phyloP scores from a whole-genome alignment of 2,888 invertebrate genomes.

The Tetragnatha montana region DNA sequence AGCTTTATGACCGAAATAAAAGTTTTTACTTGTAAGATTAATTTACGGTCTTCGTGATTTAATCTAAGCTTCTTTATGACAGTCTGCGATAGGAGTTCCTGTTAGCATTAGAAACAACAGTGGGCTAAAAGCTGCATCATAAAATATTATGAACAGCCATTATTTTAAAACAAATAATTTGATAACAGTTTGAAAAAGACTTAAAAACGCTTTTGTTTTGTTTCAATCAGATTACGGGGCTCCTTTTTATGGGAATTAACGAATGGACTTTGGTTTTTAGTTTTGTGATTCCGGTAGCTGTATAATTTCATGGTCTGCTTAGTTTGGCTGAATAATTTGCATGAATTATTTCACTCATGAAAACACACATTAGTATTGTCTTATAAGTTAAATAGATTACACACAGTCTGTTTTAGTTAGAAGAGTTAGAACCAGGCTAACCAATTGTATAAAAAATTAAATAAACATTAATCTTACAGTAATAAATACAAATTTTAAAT shows the following conservation, averaged over 20 bases:
- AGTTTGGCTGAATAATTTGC: too few relatives aligned
- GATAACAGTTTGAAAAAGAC: constrained; percentile 9
- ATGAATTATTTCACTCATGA: too few relatives aligned
- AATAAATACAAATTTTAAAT: too few relatives aligned
- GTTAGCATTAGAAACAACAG: not conserved
- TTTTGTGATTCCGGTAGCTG: too few relatives aligned
- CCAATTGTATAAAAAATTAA: too few relatives aligned
- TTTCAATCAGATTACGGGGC: constrained; percentile 15
- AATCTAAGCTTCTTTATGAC: constrained; percentile 25
- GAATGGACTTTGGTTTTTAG: too few relatives aligned
- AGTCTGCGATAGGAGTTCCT: not conserved
- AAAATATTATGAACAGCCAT: constrained; percentile 30
- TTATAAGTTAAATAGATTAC: too few relatives aligned
- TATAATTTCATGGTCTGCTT: too few relatives aligned
- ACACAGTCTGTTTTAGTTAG: too few relatives aligned
- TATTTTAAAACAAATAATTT: constrained; percentile 40
- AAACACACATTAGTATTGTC: too few relatives aligned
- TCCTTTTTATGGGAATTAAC: not conserved
- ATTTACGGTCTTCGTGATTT: not conserved
- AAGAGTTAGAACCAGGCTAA: too few relatives aligned
- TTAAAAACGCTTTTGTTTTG: constrained; percentile 1
- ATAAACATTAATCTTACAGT: too few relatives aligned
- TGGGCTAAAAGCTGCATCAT: constrained; percentile 7
- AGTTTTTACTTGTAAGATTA: not conserved
- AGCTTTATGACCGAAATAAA: not conserved